phyloP scores from a whole-genome alignment of 1,140 invertebrate species.

The Batillaria attramentaria region DNA sequence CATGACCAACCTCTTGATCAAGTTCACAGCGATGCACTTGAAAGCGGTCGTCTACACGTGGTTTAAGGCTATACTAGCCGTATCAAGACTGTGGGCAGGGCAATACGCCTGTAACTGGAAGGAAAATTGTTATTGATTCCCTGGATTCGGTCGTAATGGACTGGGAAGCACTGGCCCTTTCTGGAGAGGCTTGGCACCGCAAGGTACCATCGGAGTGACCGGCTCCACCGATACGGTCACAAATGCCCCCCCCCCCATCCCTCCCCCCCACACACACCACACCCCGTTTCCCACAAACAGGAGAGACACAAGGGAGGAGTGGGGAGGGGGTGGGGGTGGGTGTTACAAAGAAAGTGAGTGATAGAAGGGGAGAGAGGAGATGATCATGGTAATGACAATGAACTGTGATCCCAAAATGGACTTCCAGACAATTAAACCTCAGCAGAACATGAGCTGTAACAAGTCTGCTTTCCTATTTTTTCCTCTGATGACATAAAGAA shows the following conservation, averaged over 20 bases:
- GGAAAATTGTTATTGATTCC: constrained; percentile 4
- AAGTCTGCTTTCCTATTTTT: too few relatives aligned
- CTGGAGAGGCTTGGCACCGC: constrained; percentile 1
- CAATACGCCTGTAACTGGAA: neutral
- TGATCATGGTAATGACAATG: too few relatives aligned
- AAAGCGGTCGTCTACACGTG: too few relatives aligned
- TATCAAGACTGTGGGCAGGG: neutral
- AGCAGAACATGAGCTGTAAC: too few relatives aligned
- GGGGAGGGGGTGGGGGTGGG: neutral
- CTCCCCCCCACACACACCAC: neutral
- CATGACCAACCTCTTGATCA: too few relatives aligned
- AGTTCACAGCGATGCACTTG: too few relatives aligned
- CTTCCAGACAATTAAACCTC: too few relatives aligned
- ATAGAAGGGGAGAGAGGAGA: neutral
- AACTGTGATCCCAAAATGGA: too few relatives aligned
- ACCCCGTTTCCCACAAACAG: too few relatives aligned
- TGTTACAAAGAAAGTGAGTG: neutral
- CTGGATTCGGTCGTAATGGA: neutral
- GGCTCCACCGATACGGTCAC: neutral
- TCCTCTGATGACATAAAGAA: too few relatives aligned
- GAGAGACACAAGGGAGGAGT: neutral
- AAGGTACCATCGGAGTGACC: neutral
- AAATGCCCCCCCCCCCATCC: neutral
- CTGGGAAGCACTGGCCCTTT: neutral
- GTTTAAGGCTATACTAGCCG: neutral